Conservation (phyloP, 2,888 invertebrate genomes). For the Drymonia ruficornis region DNA sequence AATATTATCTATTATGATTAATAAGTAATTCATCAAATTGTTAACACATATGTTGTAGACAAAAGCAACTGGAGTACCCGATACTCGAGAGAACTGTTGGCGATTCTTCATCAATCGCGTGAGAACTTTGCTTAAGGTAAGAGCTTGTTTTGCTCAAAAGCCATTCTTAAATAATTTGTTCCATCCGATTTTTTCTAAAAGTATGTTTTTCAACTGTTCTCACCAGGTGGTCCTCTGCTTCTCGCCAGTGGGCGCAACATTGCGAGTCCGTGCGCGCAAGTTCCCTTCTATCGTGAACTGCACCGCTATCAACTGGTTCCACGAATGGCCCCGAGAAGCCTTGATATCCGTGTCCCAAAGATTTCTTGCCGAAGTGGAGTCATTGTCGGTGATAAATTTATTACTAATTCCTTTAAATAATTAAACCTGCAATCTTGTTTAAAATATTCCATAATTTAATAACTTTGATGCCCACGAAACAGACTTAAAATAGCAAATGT, state of each 20-base stretch:
- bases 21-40: background rate
- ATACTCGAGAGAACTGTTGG: slow-evolving; percentile 97
- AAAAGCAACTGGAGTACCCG: slow-evolving; percentile 92
- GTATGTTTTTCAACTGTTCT: background rate
- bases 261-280: slow-evolving; percentile 94
- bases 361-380: slow-evolving; percentile 91
- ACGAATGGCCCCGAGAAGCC: slow-evolving; percentile 97
- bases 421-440: no score
- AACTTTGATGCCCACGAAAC: no score
- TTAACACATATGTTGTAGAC: slow-evolving; percentile 77
- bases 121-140: slow-evolving; percentile 88
- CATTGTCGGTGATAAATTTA: slow-evolving; percentile 85
- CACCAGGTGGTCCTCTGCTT: slow-evolving; percentile 92
- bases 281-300: slow-evolving; percentile 98
- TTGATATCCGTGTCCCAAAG: slow-evolving; percentile 94
- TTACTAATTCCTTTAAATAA: background rate
- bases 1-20: no score
- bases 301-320: slow-evolving; percentile 98
- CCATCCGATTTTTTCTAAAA: background rate
- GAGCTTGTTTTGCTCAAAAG: background rate
- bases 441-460: no score
- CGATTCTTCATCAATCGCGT: slow-evolving; percentile 97
- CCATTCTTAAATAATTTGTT: background rate
- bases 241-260: slow-evolving; percentile 96
- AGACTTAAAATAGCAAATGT: no score